A percentile compares a stretch with the other conserved stretches of the same genome.
These are phyloP conservation scores for Bolinopsis microptera DNA, from an alignment of 37 sponge, comb jelly and placozoan species.

Conservation along the genomic window DNA sequence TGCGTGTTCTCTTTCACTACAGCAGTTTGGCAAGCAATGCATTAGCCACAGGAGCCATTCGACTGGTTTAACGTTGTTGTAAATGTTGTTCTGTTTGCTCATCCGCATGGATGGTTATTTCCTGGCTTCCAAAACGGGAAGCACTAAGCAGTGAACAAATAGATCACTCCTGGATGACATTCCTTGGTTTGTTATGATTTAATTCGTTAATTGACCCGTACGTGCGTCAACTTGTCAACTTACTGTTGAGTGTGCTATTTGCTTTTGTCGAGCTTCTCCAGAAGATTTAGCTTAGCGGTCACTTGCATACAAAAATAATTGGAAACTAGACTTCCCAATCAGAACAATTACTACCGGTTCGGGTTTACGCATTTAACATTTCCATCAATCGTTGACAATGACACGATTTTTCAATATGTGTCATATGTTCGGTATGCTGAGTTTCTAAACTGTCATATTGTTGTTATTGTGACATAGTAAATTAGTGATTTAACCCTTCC, in stretches of 20 bases:
- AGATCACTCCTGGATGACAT: background rate
- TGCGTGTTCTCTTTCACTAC: background rate
- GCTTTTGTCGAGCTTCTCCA: background rate
- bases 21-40: background rate
- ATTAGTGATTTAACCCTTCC: background rate
- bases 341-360: background rate
- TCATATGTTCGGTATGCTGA: background rate
- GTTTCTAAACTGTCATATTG: background rate
- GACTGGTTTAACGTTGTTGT: background rate
- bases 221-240: background rate
- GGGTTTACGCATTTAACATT: background rate
- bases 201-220: background rate
- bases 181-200: background rate
- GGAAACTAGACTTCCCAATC: background rate
- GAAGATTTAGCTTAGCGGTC: background rate
- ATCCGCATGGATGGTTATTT: background rate
- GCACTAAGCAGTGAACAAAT: background rate
- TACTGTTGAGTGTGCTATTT: background rate
- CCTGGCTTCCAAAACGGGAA: background rate
- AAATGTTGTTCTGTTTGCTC: background rate
- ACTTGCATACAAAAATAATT: too few species aligned
- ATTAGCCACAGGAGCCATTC: background rate
- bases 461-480: background rate
- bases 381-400: too few species aligned
- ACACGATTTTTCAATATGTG: too few species aligned